phyloP scores from a whole-genome alignment of 2,113 vertebrate genomes.

The Lophochroa leadbeateri region DNA sequence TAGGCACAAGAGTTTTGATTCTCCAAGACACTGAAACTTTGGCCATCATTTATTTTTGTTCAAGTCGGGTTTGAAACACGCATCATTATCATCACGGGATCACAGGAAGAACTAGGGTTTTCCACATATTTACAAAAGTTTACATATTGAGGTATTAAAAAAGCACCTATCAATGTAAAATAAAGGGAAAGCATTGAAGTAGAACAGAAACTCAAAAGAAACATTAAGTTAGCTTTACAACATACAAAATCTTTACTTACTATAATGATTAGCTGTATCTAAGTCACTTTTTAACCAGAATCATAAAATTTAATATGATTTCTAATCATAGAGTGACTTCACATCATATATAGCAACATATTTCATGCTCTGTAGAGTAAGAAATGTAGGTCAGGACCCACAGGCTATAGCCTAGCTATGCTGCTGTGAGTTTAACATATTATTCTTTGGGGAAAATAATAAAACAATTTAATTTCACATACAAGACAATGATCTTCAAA shows the following conservation, averaged over 20 bases:
- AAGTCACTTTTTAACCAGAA: neutral
- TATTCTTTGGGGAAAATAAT: slow-evolving; percentile 17
- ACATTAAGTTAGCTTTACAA: neutral
- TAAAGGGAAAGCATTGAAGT: neutral
- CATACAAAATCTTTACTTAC: neutral
- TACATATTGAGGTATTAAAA: neutral
- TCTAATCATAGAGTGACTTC: neutral
- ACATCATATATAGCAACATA: neutral
- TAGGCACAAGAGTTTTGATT: neutral
- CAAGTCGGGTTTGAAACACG: neutral
- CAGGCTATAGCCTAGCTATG: neutral
- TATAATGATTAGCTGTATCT: neutral
- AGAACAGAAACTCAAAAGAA: neutral
- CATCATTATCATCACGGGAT: neutral
- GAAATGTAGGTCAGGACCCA: slow-evolving; percentile 53
- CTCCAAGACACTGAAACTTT: neutral
- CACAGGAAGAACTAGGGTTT: neutral
- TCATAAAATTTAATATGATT: neutral
- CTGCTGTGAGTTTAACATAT: slow-evolving; percentile 3
- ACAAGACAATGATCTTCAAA: slow-evolving; percentile 42
- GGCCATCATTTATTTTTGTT: neutral
- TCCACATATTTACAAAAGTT: neutral
- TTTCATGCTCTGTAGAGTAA: slow-evolving; percentile 39
- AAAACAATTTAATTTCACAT: slow-evolving; percentile 44
- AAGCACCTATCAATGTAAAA: neutral